Evolutionary conservation across 2,888 invertebrate genomes (phyloP).

Genomic region (Hypomecis atomaria): DNA sequence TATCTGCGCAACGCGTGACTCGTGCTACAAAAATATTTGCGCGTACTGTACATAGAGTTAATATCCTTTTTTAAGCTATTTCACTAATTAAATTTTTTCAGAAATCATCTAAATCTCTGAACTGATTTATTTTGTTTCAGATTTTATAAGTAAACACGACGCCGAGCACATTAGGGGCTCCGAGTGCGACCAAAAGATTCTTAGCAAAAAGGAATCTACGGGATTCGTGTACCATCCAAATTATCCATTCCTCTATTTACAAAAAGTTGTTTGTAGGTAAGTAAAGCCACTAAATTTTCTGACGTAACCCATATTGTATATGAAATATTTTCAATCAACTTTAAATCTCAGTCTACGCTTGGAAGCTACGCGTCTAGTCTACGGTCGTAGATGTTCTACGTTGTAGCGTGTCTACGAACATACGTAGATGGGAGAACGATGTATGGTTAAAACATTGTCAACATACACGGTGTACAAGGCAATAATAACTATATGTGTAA

Average conservation of each 20-base stretch:
- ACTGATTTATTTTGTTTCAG: conserved; percentile 75
- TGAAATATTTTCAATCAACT: too few species aligned
- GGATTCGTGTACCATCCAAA: conserved; percentile 98
- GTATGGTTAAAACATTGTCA: too few species aligned
- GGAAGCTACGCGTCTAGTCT: background rate
- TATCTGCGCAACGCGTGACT: too few species aligned
- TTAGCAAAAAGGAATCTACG: conserved; percentile 96
- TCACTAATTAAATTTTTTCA: too few species aligned
- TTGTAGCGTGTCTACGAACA: background rate
- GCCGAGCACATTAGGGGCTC: conserved; percentile 98
- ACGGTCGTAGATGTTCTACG: background rate
- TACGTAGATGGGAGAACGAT: background rate
- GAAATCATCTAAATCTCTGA: background rate
- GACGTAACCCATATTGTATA: too few species aligned
- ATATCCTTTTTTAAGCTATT: too few species aligned
- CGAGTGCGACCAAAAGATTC: conserved; percentile 99
- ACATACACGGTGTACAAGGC: too few species aligned
- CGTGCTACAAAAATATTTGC: too few species aligned
- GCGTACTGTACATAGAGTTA: too few species aligned
- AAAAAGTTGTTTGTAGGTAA: conserved; percentile 96
- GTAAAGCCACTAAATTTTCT: conserved; percentile 45
- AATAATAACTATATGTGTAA: too few species aligned
- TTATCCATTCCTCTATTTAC: conserved; percentile 97
- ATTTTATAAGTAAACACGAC: conserved; percentile 96
- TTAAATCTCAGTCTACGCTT: too few species aligned